Base-by-base conservation (phyloP, 2,888 invertebrate species). In the Lymantria monacha region DNA sequence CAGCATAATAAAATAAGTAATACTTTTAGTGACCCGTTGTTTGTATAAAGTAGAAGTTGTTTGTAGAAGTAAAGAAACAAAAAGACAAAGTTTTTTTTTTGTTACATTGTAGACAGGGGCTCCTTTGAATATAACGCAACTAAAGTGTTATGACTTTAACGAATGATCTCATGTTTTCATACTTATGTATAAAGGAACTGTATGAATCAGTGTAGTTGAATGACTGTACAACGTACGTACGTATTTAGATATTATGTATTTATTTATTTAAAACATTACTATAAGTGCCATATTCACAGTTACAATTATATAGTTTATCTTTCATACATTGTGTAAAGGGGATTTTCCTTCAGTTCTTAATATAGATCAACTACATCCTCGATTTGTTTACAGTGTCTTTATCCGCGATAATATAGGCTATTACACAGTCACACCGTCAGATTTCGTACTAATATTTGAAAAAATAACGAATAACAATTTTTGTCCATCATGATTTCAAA, bases 51-150 rank as follows among this genome's bases (percentile, higher is more conserved):
- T 46, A 49, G 33, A n/a, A n/a, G n/a, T n/a, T n/a, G n/a, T n/a
- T n/a, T n/a, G n/a, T n/a, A n/a, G n/a, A n/a, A n/a, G n/a, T n/a
- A n/a, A n/a, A n/a, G n/a, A 33, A 33, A 40, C n/a, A n/a, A 42
- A 58, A 50, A 68, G 54, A 72, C 65, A 63, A 63, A 68, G 58
- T 65, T 66, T 69, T 65, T 66, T 69, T 74, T 70, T 72, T 74
- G 74, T 72, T 70, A 72, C 48, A 55, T 56, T 61, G 58, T 63
- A 72, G 57, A 22, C 61, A 57, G 57, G 61, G 60, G 66, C 61
- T 75, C 66, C 66, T 67, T 57, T 52, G 53, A 60, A 59, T 59
- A 73, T 47, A 53, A 44, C 52, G 45, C 53, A 44, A 44, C 44
- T 42, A 30, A 60, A 53, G 43, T 52, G 61, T 61, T 57, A 43